These are phyloP conservation scores for Perodicticus potto DNA, from an alignment of 2,797 vertebrate genomes.

Conservation along the genomic window DNA sequence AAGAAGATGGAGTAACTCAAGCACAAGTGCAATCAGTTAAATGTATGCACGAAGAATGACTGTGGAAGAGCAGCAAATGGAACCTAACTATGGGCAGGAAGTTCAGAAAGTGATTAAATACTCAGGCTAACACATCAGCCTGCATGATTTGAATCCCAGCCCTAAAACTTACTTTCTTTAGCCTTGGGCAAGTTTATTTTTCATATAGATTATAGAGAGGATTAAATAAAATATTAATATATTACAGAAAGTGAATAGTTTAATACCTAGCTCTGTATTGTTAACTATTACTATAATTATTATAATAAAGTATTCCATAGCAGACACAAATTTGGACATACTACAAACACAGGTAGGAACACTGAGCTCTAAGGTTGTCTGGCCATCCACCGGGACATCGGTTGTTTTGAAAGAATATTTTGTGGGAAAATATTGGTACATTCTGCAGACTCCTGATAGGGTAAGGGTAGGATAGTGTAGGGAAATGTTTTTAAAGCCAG, in stretches of 20 bases:
- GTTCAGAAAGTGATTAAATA: background rate
- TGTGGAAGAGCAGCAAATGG: background rate
- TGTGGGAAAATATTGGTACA: background rate
- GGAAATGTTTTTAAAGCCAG: background rate
- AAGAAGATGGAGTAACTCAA: background rate
- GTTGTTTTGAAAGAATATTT: background rate
- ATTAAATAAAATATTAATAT: background rate
- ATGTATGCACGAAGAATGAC: background rate
- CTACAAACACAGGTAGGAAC: background rate
- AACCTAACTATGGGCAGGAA: background rate
- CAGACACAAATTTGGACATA: background rate
- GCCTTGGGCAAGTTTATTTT: background rate
- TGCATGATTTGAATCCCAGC: background rate
- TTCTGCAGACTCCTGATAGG: background rate
- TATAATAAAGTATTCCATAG: background rate
- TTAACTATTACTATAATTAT: background rate
- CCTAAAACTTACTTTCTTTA: background rate
- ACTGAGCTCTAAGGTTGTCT: no score
- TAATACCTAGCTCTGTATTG: background rate
- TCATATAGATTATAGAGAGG: background rate
- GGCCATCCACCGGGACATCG: no score
- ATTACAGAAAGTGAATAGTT: background rate
- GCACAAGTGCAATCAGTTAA: background rate
- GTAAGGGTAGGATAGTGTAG: fast-evolving
- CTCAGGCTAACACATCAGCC: background rate